Conservation (phyloP, 2,797 vertebrate species). For the Scolopax rusticola region DNA sequence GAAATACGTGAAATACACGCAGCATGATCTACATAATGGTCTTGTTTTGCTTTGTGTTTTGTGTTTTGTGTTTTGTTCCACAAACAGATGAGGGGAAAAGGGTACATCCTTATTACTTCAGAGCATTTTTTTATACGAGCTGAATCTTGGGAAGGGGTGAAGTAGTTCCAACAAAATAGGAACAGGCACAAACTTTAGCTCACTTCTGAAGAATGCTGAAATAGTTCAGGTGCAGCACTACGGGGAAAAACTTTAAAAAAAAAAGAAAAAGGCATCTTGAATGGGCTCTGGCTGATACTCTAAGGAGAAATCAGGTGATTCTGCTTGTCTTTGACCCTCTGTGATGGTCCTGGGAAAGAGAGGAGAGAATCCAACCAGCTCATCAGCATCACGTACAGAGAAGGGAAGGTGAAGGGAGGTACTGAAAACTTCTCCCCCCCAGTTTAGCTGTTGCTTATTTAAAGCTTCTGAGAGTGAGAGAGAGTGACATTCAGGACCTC, state of each 20-base stretch:
- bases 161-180: neutral
- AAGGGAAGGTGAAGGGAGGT: neutral
- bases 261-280: neutral
- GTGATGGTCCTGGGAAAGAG: neutral
- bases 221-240: neutral
- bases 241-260: rapidly evolving
- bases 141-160: neutral
- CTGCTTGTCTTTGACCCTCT: neutral
- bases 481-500: neutral
- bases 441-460: neutral
- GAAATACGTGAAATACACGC: neutral
- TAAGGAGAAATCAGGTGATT: neutral
- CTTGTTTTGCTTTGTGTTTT: neutral
- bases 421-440: neutral
- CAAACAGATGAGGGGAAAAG: neutral
- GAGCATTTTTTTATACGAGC: neutral
- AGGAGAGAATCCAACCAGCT: neutral
- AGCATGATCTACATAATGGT: neutral
- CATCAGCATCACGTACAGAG: neutral
- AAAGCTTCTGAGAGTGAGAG: neutral
- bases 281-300: neutral
- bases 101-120: neutral
- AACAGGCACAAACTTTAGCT: neutral
- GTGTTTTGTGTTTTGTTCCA: constrained; percentile 1
- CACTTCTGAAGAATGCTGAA: neutral